Base-by-base conservation (phyloP, 2,113 vertebrate genomes). In the Synchiropus splendidus region DNA sequence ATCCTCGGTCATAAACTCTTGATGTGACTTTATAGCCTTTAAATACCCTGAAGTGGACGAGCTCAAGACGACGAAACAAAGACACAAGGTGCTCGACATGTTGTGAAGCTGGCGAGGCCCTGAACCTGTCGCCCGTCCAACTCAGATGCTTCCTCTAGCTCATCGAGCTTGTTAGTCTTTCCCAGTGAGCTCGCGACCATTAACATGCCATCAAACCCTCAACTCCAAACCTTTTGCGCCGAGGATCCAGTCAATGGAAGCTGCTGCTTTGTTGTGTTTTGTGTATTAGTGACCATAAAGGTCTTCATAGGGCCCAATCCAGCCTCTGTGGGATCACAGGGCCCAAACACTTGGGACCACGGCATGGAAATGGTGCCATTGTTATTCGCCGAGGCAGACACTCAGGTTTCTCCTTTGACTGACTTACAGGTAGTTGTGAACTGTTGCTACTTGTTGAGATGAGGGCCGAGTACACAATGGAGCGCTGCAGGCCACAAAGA, bases 381-480 rank as follows among this genome's bases (percentile, higher is more conserved):
- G 84, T 87, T 72, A 87, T 87, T 81, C 83, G 45, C 59, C 45
- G 64, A 47, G 64, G 61, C 66, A 78, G 80, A 84, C 81, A 79
- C 69, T 70, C 72, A 61, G 54, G 52, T 57, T 64, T 72, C 54
- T 58, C 72, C 67, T 80, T 83, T 76, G 48, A 81, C 50, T 8
- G 21, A 53, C 39, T 87, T 84, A 74, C 85, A 85, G 82, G 81
- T 85, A 87, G 79, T 86, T 87, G 85, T 18, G 83, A 87, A 84
- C 67, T 85, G 68, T 70, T 57, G 41, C 75, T 65, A 55, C 75
- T 86, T 74, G 79, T 80, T 77, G 69, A 80, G 74, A 81, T 83
- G 72, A 83, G 64, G 54, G 64, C 56, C 64, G 16, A 49, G 56
- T 64, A 81, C 58, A 84, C 84, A 86, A 84, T 79, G 77, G 79